Evolutionary conservation across 2,888 invertebrate species (phyloP).

Genomic region (Protodeltote pygarga): DNA sequence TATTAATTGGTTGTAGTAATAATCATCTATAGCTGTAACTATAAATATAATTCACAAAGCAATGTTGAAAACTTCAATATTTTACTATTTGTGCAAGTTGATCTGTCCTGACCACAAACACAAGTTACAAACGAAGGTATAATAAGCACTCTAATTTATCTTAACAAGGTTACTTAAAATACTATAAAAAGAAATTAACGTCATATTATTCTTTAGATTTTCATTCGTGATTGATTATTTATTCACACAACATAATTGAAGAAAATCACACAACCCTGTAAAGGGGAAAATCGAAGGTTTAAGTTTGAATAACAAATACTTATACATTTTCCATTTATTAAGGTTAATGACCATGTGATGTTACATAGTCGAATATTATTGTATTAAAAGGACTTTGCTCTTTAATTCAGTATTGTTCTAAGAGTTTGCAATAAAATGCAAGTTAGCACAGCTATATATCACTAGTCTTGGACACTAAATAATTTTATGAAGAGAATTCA

Average conservation of each 20-base stretch:
- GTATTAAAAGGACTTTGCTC: slow-evolving; percentile 10
- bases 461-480: slow-evolving; percentile 31
- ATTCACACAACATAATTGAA: slow-evolving; percentile 18
- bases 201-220: slow-evolving; percentile 22
- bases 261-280: slow-evolving; percentile 35
- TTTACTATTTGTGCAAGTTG: slow-evolving; percentile 44
- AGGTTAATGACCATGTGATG: too few species aligned
- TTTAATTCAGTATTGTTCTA: slow-evolving; percentile 8
- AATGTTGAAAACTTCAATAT: slow-evolving; percentile 9
- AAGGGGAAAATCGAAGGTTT: slow-evolving; percentile 12
- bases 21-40: slow-evolving; percentile 2
- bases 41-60: slow-evolving; percentile 15
- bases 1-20: slow-evolving; percentile 16
- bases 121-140: slow-evolving; percentile 30
- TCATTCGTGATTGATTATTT: slow-evolving; percentile 42
- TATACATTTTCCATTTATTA: slow-evolving; percentile 21
- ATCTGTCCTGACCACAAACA: slow-evolving; percentile 16
- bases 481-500: slow-evolving; percentile 27
- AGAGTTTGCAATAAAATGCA: slow-evolving; percentile 15
- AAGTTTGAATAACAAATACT: slow-evolving; percentile 20
- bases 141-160: slow-evolving; percentile 49
- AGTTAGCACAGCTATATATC: slow-evolving; percentile 24
- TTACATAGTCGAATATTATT: slow-evolving; percentile 8
- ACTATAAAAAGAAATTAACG: slow-evolving; percentile 35
- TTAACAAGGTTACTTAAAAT: slow-evolving; percentile 32